These are phyloP conservation scores for Neosilurus hyrtlii DNA, from an alignment of 2,797 vertebrate species.

Conservation along the genomic window DNA sequence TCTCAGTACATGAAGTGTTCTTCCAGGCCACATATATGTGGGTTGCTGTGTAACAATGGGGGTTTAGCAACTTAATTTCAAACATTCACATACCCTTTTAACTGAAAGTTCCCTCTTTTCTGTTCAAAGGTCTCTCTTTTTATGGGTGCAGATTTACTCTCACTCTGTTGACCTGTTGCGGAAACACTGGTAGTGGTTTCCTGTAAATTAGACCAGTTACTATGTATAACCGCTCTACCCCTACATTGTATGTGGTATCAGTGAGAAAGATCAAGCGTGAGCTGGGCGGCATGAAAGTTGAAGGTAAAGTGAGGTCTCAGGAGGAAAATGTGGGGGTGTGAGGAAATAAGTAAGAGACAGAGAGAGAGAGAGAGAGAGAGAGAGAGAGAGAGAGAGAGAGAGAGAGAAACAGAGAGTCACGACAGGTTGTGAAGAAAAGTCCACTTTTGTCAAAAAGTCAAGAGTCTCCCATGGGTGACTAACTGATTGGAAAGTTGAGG, in stretches of 20 bases:
- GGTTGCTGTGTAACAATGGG: neutral
- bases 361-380: conserved; percentile 16
- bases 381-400: neutral
- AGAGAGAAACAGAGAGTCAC: conserved; percentile 12
- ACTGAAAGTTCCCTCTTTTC: neutral
- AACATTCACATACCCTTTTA: neutral
- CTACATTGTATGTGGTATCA: conserved; percentile 32
- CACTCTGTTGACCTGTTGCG: conserved; percentile 43
- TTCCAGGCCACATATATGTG: neutral
- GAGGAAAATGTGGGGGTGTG: conserved; percentile 39
- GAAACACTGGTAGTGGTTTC: conserved; percentile 51
- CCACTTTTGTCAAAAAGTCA: conserved; percentile 58
- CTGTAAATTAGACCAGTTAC: conserved; percentile 49
- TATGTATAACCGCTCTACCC: conserved; percentile 33
- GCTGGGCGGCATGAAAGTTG: conserved; percentile 23
- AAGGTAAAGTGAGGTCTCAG: conserved; percentile 19
- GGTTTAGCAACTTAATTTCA: neutral
- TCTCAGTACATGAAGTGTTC: neutral
- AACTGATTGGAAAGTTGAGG: conserved; percentile 29
- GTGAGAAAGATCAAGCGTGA: conserved; percentile 34
- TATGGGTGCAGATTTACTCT: conserved; percentile 26
- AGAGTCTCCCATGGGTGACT: conserved; percentile 34
- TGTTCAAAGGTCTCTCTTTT: conserved; percentile 7
- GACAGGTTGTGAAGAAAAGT: neutral
- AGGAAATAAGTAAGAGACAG: conserved; percentile 36